Conservation (phyloP, 2,113 vertebrate species). For the Phrynocephalus versicolor region DNA sequence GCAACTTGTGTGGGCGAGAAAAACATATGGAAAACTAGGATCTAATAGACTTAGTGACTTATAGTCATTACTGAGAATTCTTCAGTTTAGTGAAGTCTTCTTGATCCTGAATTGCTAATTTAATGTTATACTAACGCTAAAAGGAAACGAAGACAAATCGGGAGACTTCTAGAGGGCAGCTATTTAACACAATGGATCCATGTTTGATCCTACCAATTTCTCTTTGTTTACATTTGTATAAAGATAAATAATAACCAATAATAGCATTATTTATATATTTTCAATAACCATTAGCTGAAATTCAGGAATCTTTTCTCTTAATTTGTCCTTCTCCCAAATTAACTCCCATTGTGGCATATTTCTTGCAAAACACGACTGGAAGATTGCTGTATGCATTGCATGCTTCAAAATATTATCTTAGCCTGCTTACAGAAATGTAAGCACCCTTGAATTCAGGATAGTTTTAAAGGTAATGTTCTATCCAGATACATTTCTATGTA, state of each 20-base stretch:
- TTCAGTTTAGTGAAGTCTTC: not conserved
- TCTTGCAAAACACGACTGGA: not conserved
- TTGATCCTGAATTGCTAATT: not conserved
- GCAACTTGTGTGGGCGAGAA: not conserved
- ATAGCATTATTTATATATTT: not conserved
- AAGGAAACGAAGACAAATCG: not conserved
- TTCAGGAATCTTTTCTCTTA: not conserved
- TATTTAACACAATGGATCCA: not conserved
- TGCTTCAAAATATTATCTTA: not conserved
- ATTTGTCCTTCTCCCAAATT: not conserved
- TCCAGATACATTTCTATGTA: no score
- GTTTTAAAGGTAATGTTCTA: not conserved
- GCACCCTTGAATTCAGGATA: not conserved
- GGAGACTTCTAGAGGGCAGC: not conserved
- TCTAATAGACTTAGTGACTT: not conserved
- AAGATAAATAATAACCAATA: not conserved
- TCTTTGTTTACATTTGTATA: not conserved
- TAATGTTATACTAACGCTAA: not conserved
- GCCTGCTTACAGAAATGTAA: not conserved
- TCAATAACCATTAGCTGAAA: not conserved
- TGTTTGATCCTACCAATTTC: not conserved
- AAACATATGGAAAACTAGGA: not conserved
- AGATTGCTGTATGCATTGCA: not conserved
- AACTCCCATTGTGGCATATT: not conserved
- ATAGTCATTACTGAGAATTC: not conserved